A percentile compares a stretch with the other conserved stretches of the same genome.
phyloP scores from a whole-genome alignment of 2,888 invertebrate genomes.

The Tanytarsus gracilentus region DNA sequence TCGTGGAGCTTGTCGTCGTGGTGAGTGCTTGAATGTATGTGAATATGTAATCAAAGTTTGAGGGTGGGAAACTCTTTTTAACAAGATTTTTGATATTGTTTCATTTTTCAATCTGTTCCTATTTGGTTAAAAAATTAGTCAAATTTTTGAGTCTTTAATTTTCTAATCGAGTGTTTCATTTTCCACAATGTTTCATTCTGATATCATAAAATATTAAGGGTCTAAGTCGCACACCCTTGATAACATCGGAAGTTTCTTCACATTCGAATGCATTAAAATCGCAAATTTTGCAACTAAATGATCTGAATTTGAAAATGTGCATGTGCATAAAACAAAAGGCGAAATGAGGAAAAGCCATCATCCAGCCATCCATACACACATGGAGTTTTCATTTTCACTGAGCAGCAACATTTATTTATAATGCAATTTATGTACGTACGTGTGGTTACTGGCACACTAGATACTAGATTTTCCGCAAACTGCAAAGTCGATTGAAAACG shows the following conservation, averaged over 20 bases:
- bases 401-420: neutral
- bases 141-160: too few species aligned
- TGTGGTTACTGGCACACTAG: neutral
- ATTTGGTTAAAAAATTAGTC: too few species aligned
- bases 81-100: too few species aligned
- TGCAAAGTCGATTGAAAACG: conserved; percentile 22
- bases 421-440: conserved; percentile 2
- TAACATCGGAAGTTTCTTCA: conserved; percentile 24
- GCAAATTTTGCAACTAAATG: neutral
- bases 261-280: conserved; percentile 1
- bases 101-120: too few species aligned
- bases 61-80: neutral
- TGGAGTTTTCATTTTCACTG: conserved; percentile 1
- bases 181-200: too few species aligned
- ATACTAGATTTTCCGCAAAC: conserved; percentile 7
- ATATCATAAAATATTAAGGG: too few species aligned
- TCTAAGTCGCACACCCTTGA: too few species aligned
- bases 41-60: neutral
- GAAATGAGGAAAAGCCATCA: conserved; percentile 8
- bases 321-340: neutral
- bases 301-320: neutral
- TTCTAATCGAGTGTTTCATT: too few species aligned
- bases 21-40: neutral
- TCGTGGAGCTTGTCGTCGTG: neutral
- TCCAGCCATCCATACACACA: conserved; percentile 1